Base-by-base conservation (phyloP, 2,888 invertebrate species). In the Mellilla xanthometata region DNA sequence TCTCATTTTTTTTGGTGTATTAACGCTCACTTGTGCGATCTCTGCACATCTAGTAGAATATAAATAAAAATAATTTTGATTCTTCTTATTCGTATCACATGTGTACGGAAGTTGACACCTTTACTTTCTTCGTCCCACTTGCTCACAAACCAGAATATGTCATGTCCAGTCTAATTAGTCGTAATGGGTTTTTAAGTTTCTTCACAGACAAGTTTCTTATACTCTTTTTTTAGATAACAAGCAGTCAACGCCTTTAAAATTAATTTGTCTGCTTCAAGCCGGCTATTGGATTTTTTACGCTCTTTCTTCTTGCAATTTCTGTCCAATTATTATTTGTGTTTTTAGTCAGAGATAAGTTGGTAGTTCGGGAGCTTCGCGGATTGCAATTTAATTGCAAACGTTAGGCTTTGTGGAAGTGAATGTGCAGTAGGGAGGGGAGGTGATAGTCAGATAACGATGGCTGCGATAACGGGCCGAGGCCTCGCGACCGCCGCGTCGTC, bases 361-460 rank as follows among this genome's bases (percentile, higher is more conserved):
- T 31, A 43, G 49, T 58, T 49, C 34, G 49, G 56, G 54, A 48
- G 56, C 39, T 45, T 34, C 24, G 31, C 29, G 29, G 49, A 43
- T 54, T 58, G 62, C 56, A 60, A 52, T 57, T 54, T 56, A 63
- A 64, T 65, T 56, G 39, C 52, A 61, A 66, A 62, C 56, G 56
- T 54, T 15, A 39, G 42, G 38, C 35, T 53, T 33, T 34, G 47
- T 60, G 49, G 58, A 61, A 75, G 72, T 72, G 72, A 73, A 72
- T 64, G 76, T 72, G 62, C 58, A 60, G 52, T 58, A 52, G 52
- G 62, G 73, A 79, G 60, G 81, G 81, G 78, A 64, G 69, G 75
- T 68, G 75, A 78, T 80, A 72, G 68, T 57, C 68, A 76, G 86
- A 86, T 86, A 86, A 79, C 80, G 80, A 72, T 62, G 72, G 55